phyloP scores from a whole-genome alignment of 1,140 invertebrate genomes.

The Megalonaias nervosa region DNA sequence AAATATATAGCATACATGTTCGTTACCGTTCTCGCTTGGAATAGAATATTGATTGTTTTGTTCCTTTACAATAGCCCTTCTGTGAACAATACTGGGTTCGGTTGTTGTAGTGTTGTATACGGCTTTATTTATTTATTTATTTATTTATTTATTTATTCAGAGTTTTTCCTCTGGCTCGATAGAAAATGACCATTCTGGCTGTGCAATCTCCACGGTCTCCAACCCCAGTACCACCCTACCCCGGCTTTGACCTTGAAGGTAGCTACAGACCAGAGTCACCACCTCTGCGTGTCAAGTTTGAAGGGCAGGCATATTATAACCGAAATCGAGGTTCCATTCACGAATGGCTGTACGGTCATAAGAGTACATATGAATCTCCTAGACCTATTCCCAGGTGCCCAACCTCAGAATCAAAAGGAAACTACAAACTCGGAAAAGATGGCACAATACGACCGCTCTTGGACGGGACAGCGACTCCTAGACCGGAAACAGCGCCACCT shows the following conservation, averaged over 20 bases:
- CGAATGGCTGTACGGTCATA: slow-evolving; percentile 47
- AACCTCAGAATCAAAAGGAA: slow-evolving; percentile 43
- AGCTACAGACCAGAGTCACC: slow-evolving; percentile 40
- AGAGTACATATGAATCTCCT: slow-evolving; percentile 34
- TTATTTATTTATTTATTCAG: too few species aligned
- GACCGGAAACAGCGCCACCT: slow-evolving; percentile 50
- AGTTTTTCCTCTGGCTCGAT: too few species aligned
- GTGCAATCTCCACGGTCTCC: neutral
- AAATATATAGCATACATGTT: too few species aligned
- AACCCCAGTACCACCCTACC: slow-evolving; percentile 49
- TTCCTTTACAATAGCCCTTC: too few species aligned
- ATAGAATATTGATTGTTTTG: too few species aligned
- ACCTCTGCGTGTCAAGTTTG: slow-evolving; percentile 51
- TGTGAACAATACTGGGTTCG: too few species aligned
- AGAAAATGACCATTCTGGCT: too few species aligned
- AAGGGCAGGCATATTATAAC: slow-evolving; percentile 49
- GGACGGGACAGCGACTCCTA: slow-evolving; percentile 46
- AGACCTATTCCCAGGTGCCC: slow-evolving; percentile 56
- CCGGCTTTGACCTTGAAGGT: slow-evolving; percentile 56
- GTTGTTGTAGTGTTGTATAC: too few species aligned
- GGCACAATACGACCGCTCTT: slow-evolving; percentile 56
- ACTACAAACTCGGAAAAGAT: slow-evolving; percentile 52
- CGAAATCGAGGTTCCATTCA: slow-evolving; percentile 53
- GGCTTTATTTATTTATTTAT: too few species aligned
- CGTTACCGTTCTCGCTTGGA: too few species aligned